Percentiles rank a stretch among this genome's conserved stretches.
phyloP scores from a whole-genome alignment of 2,888 invertebrate species.

The Polyploca ridens region DNA sequence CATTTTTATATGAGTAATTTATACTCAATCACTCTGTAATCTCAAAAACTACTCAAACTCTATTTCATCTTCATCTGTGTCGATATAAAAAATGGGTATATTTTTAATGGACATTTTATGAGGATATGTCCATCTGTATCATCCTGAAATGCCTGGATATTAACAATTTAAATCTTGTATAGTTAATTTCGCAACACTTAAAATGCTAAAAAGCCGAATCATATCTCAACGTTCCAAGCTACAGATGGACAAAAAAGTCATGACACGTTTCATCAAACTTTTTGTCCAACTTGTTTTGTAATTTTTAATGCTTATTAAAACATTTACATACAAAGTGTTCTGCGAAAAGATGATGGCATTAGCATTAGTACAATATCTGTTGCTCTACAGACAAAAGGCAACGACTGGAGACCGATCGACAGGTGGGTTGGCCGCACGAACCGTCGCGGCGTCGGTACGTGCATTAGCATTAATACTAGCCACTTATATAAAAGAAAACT shows the following conservation, averaged over 20 bases:
- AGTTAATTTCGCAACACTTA: neutral
- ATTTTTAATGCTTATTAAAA: slow-evolving; percentile 61
- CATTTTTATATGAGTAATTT: no score
- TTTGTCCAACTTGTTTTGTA: slow-evolving; percentile 41
- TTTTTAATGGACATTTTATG: no score
- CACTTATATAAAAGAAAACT: slow-evolving; percentile 13
- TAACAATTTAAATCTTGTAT: neutral
- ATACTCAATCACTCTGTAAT: no score
- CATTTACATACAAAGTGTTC: slow-evolving; percentile 78
- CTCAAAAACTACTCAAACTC: no score
- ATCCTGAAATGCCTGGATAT: neutral
- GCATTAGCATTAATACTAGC: slow-evolving; percentile 25
- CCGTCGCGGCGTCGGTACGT: slow-evolving; percentile 13
- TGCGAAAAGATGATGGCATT: slow-evolving; percentile 61
- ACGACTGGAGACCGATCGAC: slow-evolving; percentile 25
- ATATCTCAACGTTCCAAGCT: slow-evolving; percentile 20
- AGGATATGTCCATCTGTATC: neutral
- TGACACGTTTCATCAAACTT: slow-evolving; percentile 44
- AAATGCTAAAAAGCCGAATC: neutral
- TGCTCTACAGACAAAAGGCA: slow-evolving; percentile 23
- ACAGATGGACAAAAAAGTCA: slow-evolving; percentile 43
- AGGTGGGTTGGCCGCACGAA: slow-evolving; percentile 20
- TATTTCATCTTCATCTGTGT: no score
- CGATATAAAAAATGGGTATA: no score
- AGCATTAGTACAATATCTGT: slow-evolving; percentile 51